phyloP scores from a whole-genome alignment of 2,888 invertebrate genomes.

The Leucoma salicis region DNA sequence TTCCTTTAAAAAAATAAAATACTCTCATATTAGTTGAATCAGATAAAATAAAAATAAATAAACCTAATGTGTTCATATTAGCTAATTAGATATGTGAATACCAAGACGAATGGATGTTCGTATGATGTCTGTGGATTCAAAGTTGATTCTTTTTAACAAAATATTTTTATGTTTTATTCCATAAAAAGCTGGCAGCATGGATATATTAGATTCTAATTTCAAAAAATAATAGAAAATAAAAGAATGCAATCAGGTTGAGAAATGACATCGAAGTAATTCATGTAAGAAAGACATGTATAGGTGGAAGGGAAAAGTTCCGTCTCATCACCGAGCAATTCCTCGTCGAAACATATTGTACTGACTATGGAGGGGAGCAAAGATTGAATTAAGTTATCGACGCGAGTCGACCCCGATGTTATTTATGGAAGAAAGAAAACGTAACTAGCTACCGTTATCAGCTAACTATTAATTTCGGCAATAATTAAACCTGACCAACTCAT shows the following conservation, averaged over 20 bases:
- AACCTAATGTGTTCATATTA: too few relatives aligned
- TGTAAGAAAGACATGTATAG: slow-evolving; percentile 28
- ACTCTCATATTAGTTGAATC: too few relatives aligned
- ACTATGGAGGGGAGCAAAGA: slow-evolving; percentile 70
- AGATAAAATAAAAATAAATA: too few relatives aligned
- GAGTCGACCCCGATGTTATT: slow-evolving; percentile 56
- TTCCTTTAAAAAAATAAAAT: too few relatives aligned
- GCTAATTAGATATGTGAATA: too few relatives aligned
- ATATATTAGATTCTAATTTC: too few relatives aligned
- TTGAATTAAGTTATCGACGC: slow-evolving; percentile 75
- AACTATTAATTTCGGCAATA: slow-evolving; percentile 71
- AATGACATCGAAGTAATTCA: slow-evolving; percentile 37
- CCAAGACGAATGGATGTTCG: too few relatives aligned
- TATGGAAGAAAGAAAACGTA: slow-evolving; percentile 63
- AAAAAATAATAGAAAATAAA: slow-evolving; percentile 10
- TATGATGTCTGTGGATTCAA: too few relatives aligned
- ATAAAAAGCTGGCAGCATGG: too few relatives aligned
- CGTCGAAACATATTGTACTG: slow-evolving; percentile 53
- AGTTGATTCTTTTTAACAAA: too few relatives aligned
- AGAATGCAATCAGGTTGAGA: slow-evolving; percentile 24
- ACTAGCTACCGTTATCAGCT: slow-evolving; percentile 56
- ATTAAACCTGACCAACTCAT: slow-evolving; percentile 66
- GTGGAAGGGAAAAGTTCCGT: slow-evolving; percentile 47
- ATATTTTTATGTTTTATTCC: too few relatives aligned
- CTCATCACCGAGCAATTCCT: slow-evolving; percentile 57